These are phyloP conservation scores for Cebus imitator DNA, from an alignment of 2,113 vertebrate genomes.

Conservation along the genomic window DNA sequence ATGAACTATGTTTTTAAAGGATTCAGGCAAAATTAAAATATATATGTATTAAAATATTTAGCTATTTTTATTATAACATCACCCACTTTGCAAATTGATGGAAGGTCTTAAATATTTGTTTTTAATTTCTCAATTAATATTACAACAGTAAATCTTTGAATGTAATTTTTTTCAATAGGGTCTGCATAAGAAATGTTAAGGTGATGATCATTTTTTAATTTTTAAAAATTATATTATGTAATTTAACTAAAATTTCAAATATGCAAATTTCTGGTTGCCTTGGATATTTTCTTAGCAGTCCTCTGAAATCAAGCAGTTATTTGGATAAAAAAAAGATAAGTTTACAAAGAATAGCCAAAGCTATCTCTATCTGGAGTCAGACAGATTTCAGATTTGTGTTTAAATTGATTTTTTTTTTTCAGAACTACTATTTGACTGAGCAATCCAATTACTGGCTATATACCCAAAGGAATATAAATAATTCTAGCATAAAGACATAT, in stretches of 20 bases:
- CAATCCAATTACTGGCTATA: no score
- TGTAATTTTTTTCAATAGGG: not conserved
- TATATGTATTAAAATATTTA: not conserved
- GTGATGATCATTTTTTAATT: not conserved
- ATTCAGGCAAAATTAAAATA: not conserved
- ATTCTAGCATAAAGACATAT: no score
- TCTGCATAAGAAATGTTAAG: not conserved
- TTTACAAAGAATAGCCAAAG: not conserved
- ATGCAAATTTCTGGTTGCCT: not conserved
- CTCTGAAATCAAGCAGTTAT: not conserved
- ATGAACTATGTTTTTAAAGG: not conserved
- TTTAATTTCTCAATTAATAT: not conserved
- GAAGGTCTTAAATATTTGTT: not conserved
- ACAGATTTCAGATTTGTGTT: not conserved
- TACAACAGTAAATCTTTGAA: not conserved
- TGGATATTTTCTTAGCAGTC: not conserved
- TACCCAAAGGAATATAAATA: no score
- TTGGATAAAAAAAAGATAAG: not conserved
- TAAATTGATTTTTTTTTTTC: not conserved
- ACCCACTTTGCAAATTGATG: not conserved
- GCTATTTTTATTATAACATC: not conserved
- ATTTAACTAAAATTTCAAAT: slow-evolving; percentile 10
- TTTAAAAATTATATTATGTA: not conserved
- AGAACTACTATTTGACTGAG: no score
- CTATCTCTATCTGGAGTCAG: not conserved